Evolutionary conservation across 2,888 invertebrate species (phyloP).

Genomic region (Venustoraphidia nigricollis): DNA sequence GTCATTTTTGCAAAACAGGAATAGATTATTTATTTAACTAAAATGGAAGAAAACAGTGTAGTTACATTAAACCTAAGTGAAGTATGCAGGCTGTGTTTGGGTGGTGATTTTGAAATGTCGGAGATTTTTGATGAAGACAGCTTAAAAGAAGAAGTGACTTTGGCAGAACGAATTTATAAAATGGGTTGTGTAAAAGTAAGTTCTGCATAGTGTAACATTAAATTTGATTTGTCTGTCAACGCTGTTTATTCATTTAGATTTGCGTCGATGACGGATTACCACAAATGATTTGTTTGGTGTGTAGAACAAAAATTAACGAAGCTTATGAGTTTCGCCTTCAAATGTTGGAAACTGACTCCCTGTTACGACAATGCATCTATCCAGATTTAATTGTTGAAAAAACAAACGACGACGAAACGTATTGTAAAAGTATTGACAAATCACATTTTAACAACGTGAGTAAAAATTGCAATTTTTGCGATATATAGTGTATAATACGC

Average conservation of each 20-base stretch:
- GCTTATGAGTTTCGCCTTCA: constrained; percentile 1
- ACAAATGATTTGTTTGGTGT: background rate
- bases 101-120: background rate
- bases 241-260: background rate
- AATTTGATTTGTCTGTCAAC: background rate
- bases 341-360: constrained; percentile 1
- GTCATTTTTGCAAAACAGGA: too few species aligned
- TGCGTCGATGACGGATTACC: constrained; percentile 1
- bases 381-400: too few species aligned
- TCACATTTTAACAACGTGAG: too few species aligned
- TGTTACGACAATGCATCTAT: background rate
- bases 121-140: constrained; percentile 1
- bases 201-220: background rate
- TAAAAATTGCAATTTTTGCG: too few species aligned
- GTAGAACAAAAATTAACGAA: constrained; percentile 1
- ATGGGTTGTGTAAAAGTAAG: constrained; percentile 1
- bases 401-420: too few species aligned
- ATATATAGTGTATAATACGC: too few species aligned
- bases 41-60: background rate
- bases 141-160: background rate
- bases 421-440: too few species aligned
- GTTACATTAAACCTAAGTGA: background rate
- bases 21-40: background rate
- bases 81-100: constrained; percentile 2
- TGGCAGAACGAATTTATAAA: constrained; percentile 1